These are phyloP conservation scores for Stigmatopora nigra DNA, from an alignment of 2,113 vertebrate genomes.

Conservation along the genomic window DNA sequence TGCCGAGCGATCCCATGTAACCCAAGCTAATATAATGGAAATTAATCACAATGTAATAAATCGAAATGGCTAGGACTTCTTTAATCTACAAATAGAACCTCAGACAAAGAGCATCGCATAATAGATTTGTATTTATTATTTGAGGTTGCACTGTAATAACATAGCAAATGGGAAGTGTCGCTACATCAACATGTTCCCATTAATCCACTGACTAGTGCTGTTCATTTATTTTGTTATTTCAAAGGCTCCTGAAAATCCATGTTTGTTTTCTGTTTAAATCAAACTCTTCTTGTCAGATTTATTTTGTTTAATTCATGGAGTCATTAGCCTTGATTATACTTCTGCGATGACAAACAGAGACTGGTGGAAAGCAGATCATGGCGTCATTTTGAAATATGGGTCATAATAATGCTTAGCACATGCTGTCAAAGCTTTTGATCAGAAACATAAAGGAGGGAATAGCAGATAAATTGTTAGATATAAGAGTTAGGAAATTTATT, in stretches of 20 bases:
- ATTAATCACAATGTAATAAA: too few relatives aligned
- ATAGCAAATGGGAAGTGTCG: conserved; percentile 11
- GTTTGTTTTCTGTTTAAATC: conserved; percentile 1
- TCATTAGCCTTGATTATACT: conserved; percentile 18
- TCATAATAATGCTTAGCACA: conserved; percentile 4
- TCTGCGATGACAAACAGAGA: conserved; percentile 13
- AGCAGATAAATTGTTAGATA: conserved; percentile 10
- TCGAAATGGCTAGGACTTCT: too few relatives aligned
- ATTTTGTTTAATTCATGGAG: conserved; percentile 9
- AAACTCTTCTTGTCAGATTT: conserved; percentile 5
- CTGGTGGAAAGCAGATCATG: conserved; percentile 14
- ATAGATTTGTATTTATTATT: neutral
- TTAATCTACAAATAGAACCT: too few relatives aligned
- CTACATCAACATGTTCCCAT: conserved; percentile 22
- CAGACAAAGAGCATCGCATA: neutral
- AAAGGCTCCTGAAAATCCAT: conserved; percentile 16
- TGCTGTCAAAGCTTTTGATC: conserved; percentile 32
- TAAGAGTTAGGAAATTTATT: conserved; percentile 10
- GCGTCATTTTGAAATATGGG: conserved; percentile 14
- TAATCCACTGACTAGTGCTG: conserved; percentile 28
- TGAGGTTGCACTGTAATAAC: conserved; percentile 13
- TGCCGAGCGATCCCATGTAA: too few relatives aligned
- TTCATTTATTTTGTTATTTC: conserved; percentile 26
- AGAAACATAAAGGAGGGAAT: conserved; percentile 15
- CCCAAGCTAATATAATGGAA: too few relatives aligned